Evolutionary conservation across 2,888 invertebrate genomes (phyloP).

Genomic region (Dyspetes luteomarginatus): DNA sequence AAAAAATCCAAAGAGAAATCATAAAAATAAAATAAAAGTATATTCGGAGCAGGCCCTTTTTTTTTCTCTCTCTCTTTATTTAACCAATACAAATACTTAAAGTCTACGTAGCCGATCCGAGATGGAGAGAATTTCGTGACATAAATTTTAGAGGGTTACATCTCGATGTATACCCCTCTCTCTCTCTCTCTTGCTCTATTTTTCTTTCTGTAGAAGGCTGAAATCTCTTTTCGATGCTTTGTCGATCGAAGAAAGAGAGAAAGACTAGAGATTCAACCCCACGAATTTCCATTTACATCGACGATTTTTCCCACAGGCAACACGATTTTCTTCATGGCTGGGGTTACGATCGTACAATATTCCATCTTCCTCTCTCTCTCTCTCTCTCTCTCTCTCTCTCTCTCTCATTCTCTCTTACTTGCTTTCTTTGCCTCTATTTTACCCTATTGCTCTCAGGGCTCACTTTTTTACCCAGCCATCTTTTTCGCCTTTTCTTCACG

Average conservation of each 20-base stretch:
- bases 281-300: constrained; percentile 58
- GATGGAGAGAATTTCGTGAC: constrained; percentile 16
- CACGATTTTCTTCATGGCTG: constrained; percentile 48
- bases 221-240: constrained; percentile 7
- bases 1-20: not conserved
- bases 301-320: constrained; percentile 44
- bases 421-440: constrained; percentile 16
- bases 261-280: constrained; percentile 30
- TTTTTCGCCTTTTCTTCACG: constrained; percentile 12
- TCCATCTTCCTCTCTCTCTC: constrained; percentile 15
- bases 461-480: not conserved
- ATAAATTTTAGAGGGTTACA: constrained; percentile 22
- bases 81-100: constrained; percentile 42
- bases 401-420: not conserved
- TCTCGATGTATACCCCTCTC: constrained; percentile 1
- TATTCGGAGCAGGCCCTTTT: not conserved
- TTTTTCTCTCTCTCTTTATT: constrained; percentile 15
- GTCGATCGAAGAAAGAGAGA: not conserved
- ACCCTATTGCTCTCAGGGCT: constrained; percentile 21
- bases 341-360: constrained; percentile 28
- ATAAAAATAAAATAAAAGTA: not conserved
- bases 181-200: not conserved
- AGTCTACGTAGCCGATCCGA: constrained; percentile 28
- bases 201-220: not conserved
- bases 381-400: not conserved